These are phyloP conservation scores for Drosophila erecta DNA, from an alignment of 1,140 invertebrate species.

Conservation along the genomic window DNA sequence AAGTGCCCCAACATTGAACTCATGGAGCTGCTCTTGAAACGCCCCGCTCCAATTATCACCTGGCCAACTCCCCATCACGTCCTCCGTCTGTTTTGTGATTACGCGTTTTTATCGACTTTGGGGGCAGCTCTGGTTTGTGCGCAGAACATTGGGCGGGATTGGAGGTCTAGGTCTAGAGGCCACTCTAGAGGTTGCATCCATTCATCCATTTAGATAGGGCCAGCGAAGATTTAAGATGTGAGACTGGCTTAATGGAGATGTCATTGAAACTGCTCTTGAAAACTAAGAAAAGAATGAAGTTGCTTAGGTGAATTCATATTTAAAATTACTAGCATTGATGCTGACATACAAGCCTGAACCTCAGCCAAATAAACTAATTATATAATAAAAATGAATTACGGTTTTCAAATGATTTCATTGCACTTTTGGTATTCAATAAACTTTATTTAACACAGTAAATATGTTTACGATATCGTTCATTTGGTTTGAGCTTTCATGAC, in stretches of 20 bases:
- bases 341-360: background rate
- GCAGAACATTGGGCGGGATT: conserved; percentile 40
- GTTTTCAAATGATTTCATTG: conserved; percentile 1
- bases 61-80: conserved; percentile 28
- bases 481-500: background rate
- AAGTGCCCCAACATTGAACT: conserved; percentile 52
- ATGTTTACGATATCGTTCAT: conserved; percentile 1
- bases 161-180: conserved; percentile 5
- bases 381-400: background rate
- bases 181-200: conserved; percentile 25
- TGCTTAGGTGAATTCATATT: background rate
- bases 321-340: background rate
- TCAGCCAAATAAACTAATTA: background rate
- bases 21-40: conserved; percentile 34
- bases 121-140: conserved; percentile 4
- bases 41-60: conserved; percentile 46
- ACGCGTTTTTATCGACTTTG: conserved; percentile 11
- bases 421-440: background rate
- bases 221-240: conserved; percentile 14
- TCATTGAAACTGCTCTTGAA: background rate
- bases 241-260: background rate
- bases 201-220: conserved; percentile 22
- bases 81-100: background rate
- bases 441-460: conserved; percentile 3
- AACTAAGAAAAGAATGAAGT: no score